Evolutionary conservation across 2,888 invertebrate species (phyloP), one percentile per base, ranked within the genome.

Genomic region (Uloborus plumipes): DNA sequence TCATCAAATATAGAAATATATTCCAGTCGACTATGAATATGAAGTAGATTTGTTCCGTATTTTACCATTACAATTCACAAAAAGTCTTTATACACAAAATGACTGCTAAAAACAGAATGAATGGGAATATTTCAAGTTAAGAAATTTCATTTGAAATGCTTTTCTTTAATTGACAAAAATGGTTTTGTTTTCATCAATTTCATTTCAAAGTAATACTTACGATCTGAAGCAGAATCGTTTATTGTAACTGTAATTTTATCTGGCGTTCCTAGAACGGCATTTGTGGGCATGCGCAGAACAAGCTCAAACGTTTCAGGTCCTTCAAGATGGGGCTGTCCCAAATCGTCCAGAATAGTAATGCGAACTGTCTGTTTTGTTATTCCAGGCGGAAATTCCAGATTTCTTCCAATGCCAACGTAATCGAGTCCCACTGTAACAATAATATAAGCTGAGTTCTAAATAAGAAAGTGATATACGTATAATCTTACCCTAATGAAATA

Each of bases 301-400:
- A 89, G 86, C 84, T 88, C 86, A 81, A 89, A 89, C 1, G 85
- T 87, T 86, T 89, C 89, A 4, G 85, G 81, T 2, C 89, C 89
- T 85, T 89, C 89, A n/a, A 89, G 84, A 2, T 84, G 74, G 0
- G 89, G 88, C 66, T 87, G 86, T 39, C 88, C 88, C 9, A 88
- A 86, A 85, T 89, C 89, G 85, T 89, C 89, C 55, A 89, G 78
- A 51, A 89, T 88, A 31, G 85, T 87, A 26, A 89, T 87, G 20
- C 86, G 78, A 9, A 89, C 85, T 3, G 87, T 87, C 81, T 88
- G 87, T 85, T 87, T 85, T 55, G 88, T 88, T 75, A 87, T 88
- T 6, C 89, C 88, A 15, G 89, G 88, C 65, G 86, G 86, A 85
- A 89, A 89, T 75, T 87, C 87, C 16, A 89, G 85, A 50, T 87